Base-by-base conservation (phyloP, 2,888 invertebrate genomes). In the Pachliopta kotzebuea region DNA sequence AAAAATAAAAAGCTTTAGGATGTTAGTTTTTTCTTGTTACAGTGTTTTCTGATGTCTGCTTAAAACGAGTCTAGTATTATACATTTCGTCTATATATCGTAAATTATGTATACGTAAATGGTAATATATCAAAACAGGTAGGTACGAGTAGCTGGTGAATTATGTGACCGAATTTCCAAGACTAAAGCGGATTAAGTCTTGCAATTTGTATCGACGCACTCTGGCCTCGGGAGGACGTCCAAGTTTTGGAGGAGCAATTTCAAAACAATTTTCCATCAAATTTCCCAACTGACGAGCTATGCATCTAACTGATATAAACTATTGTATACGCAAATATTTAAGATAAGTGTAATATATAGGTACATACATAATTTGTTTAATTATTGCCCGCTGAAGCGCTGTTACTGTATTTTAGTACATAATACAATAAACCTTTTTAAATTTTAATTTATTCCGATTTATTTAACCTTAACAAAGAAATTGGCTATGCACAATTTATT, bases 231-330 rank as follows among this genome's bases (percentile, higher is more conserved):
- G 69, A 69, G 67, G 69, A 68, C 71, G 69, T 67, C 68, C 68
- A 72, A 70, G 71, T 85, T 86, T 82, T 85, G 83, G 86, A 83
- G 82, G 80, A 82, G 81, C 83, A 79, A 85, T 87, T 85, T 84
- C 79, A 81, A 84, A 87, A 87, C 88, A 87, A 87, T 63, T 88
- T 85, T 84, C 83, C 80, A 78, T 78, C 78, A 76, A 78, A 88
- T 88, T 88, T 88, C 87, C 88, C 88, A 65, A 69, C 72, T 81
- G 85, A 56, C 71, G 56, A 45, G 50, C 59, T 71, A 69, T 74
- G 73, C 71, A 75, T 75, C 75, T 73, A 49, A 49, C 49, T 49
- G 49, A 49, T 49, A 49, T 49, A 49, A 49, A 20, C n/a, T 49
- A 49, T 49, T 20, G 0, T 49, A n/a, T 49, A n/a, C 49, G 6